A percentile compares a stretch with the other conserved stretches of the same genome.
These are phyloP conservation scores for Astreopora myriophthalma DNA, from an alignment of 64 coral and sea anemone species.

Conservation along the genomic window DNA sequence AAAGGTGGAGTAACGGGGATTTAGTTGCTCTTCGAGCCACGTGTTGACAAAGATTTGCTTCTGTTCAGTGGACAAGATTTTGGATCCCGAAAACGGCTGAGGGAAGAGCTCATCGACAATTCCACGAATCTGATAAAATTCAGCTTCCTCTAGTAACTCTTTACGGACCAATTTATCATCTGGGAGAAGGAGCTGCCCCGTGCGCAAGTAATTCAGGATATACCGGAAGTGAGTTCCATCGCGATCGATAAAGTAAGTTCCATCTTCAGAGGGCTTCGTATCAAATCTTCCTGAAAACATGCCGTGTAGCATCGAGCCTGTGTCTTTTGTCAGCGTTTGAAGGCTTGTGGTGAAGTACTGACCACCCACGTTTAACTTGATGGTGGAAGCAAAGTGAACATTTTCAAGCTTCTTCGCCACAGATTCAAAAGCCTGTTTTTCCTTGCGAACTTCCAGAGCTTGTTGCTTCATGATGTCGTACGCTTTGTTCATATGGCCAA, in stretches of 20 bases:
- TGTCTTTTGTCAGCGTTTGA: conserved; percentile 7
- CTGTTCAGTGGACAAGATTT: not conserved
- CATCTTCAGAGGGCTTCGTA: not conserved
- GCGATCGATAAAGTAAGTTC: conserved; percentile 42
- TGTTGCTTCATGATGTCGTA: conserved; percentile 33
- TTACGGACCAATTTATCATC: not conserved
- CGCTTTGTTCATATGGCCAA: not conserved
- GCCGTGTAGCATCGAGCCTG: conserved; percentile 13
- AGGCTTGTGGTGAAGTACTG: conserved; percentile 19
- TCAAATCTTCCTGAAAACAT: conserved; percentile 39
- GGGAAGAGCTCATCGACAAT: conserved; percentile 2
- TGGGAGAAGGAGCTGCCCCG: not conserved
- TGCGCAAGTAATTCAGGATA: conserved; percentile 46
- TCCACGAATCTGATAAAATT: conserved; percentile 34
- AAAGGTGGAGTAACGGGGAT: not conserved
- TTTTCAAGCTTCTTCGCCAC: conserved; percentile 28
- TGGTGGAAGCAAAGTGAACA: not conserved
- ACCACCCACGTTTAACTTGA: conserved; percentile 29
- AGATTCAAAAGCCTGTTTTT: conserved; percentile 60
- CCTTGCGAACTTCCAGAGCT: conserved; percentile 32
- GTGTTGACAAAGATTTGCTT: not conserved
- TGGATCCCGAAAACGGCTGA: not conserved
- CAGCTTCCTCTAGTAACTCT: not conserved
- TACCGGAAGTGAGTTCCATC: conserved; percentile 44
- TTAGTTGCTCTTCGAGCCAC: not conserved